phyloP scores from a whole-genome alignment of 2,888 invertebrate genomes.

The Azorinus chamasolen region DNA sequence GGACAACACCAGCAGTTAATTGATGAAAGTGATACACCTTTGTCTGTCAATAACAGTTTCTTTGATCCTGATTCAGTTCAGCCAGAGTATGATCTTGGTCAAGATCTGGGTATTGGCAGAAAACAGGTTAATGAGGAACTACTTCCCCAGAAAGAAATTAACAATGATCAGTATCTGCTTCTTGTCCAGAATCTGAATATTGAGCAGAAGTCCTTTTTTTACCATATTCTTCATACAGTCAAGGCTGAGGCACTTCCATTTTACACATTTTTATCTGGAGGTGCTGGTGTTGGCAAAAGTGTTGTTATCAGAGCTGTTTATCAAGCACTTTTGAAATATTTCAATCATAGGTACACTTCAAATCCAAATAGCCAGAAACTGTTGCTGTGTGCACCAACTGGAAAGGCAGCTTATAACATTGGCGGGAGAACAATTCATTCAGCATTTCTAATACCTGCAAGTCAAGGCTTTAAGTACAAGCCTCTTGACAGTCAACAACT shows the following conservation, averaged over 20 bases:
- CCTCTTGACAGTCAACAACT: constrained; percentile 54
- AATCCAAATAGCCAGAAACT: constrained; percentile 10
- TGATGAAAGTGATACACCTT: not conserved
- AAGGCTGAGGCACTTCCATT: constrained; percentile 20
- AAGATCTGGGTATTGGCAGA: no score
- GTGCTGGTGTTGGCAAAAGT: constrained; percentile 44
- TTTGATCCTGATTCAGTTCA: no score
- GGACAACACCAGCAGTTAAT: not conserved
- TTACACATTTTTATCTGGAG: constrained; percentile 32
- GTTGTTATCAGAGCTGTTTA: constrained; percentile 1
- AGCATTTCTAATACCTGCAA: constrained; percentile 49
- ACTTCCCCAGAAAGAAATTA: constrained; percentile 16
- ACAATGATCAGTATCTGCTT: constrained; percentile 1
- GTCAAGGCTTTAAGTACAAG: constrained; percentile 45
- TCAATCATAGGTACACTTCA: not conserved
- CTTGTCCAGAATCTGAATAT: constrained; percentile 12
- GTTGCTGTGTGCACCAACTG: constrained; percentile 53
- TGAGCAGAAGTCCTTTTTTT: constrained; percentile 18
- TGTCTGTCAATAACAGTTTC: not conserved
- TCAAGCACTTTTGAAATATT: constrained; percentile 31
- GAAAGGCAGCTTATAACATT: constrained; percentile 63
- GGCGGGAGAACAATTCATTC: constrained; percentile 58
- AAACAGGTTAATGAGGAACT: not conserved
- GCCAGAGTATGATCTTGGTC: no score
- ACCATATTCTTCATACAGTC: constrained; percentile 12